Percentiles rank a stretch among this genome's conserved stretches.
Conservation (phyloP, 2,113 vertebrate genomes). For the Elachura formosa region DNA sequence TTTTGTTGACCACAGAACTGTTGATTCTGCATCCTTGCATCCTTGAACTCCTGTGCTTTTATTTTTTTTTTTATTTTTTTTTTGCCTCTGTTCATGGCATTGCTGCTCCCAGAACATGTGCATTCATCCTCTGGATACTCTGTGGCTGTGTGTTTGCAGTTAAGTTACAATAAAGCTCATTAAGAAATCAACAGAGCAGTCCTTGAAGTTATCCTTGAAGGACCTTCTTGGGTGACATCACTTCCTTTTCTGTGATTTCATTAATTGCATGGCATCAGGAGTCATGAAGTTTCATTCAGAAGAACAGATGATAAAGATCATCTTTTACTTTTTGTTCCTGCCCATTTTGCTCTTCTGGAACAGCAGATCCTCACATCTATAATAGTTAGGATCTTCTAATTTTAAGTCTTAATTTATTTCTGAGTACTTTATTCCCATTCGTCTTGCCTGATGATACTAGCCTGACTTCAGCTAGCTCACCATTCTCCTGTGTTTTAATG, state of each 20-base stretch:
- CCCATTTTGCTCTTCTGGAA: neutral
- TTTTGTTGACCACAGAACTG: neutral
- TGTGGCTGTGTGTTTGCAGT: neutral
- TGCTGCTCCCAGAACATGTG: neutral
- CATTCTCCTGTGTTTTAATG: neutral
- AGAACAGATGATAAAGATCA: neutral
- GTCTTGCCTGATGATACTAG: neutral
- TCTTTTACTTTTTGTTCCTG: neutral
- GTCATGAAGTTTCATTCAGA: neutral
- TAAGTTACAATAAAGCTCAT: neutral
- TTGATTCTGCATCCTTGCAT: neutral
- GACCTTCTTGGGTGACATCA: neutral
- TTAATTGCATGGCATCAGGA: neutral
- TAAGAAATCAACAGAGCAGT: neutral
- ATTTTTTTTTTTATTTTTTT: too few relatives aligned
- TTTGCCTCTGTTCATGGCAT: neutral
- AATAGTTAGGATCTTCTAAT: conserved; percentile 19
- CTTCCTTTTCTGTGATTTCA: neutral
- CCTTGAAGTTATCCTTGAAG: neutral
- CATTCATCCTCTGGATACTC: neutral
- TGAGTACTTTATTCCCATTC: neutral
- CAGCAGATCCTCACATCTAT: neutral
- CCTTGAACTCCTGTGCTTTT: neutral
- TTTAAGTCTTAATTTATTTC: conserved; percentile 26
- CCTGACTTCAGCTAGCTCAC: neutral